These are phyloP conservation scores for Laticauda laticaudata DNA, from an alignment of 2,113 vertebrate genomes.

Conservation along the genomic window DNA sequence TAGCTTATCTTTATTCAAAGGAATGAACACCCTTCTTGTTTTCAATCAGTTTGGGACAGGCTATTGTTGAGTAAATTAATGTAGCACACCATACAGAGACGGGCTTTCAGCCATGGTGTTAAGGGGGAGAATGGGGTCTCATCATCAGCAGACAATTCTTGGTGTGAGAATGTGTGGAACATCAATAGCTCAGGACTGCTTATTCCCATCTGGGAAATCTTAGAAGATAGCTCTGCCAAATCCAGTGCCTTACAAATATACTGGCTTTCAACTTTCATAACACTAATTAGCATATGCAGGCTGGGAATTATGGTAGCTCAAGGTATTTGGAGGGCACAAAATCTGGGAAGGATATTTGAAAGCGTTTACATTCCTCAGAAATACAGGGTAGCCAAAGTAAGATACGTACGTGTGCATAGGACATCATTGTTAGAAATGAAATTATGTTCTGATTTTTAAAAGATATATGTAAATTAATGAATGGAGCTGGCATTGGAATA, in stretches of 20 bases:
- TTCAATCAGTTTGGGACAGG: not conserved
- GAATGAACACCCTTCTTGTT: not conserved
- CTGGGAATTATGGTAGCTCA: not conserved
- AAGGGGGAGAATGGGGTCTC: conserved; percentile 1
- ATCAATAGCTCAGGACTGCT: not conserved
- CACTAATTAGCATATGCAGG: not conserved
- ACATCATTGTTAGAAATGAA: not conserved
- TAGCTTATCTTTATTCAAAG: conserved; percentile 8
- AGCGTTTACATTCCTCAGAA: conserved; percentile 59
- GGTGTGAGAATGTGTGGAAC: not conserved
- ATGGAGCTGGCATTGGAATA: not conserved
- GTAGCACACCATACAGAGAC: not conserved
- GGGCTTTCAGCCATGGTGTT: not conserved
- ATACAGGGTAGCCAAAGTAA: conserved; percentile 20
- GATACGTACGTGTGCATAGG: not conserved
- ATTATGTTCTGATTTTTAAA: not conserved
- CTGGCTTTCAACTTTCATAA: not conserved
- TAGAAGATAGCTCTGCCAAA: conserved; percentile 5
- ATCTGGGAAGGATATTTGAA: not conserved
- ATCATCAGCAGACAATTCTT: not conserved
- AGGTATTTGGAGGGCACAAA: not conserved
- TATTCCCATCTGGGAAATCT: not conserved
- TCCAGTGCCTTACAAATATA: not conserved
- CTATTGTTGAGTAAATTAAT: conserved; percentile 5
- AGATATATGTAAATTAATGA: not conserved